Percentiles rank a stretch among this genome's conserved stretches.
These are phyloP conservation scores for Sipunculus nudus DNA, from an alignment of 2,888 invertebrate genomes.

Conservation along the genomic window DNA sequence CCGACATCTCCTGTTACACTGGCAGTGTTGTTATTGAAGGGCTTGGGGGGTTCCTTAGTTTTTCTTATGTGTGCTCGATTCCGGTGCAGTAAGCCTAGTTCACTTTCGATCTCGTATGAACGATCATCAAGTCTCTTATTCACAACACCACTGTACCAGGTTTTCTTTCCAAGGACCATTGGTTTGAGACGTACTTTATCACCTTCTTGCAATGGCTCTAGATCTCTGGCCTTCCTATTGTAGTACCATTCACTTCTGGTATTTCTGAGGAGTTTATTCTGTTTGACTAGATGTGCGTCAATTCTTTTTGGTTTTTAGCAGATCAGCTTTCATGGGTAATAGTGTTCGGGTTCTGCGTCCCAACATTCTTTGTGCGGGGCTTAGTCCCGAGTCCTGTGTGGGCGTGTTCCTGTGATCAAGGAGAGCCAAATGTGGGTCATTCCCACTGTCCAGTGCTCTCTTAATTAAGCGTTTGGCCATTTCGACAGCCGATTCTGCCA, in stretches of 20 bases:
- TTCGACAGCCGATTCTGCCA: slow-evolving; percentile 38
- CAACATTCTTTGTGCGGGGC: neutral
- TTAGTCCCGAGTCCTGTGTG: neutral
- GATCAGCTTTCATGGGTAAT: neutral
- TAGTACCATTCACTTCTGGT: too few species aligned
- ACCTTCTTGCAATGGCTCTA: neutral
- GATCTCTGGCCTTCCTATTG: neutral
- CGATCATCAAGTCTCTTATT: neutral
- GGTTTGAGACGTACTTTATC: neutral
- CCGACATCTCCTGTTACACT: too few species aligned
- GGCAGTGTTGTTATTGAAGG: too few species aligned
- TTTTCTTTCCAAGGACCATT: neutral
- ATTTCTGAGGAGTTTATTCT: too few species aligned
- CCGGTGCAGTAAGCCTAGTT: neutral
- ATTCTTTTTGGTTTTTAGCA: neutral
- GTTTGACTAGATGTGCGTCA: too few species aligned
- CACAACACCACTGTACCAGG: neutral
- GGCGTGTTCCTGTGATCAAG: slow-evolving; percentile 9
- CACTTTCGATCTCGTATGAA: neutral
- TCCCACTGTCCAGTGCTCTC: neutral
- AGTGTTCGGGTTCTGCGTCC: neutral
- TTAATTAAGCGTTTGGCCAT: slow-evolving; percentile 30
- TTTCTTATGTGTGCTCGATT: neutral
- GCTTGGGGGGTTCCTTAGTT: neutral
- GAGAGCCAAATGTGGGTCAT: slow-evolving; percentile 5